Base-by-base conservation (phyloP, 1,140 invertebrate species). In the Forficula auricularia region DNA sequence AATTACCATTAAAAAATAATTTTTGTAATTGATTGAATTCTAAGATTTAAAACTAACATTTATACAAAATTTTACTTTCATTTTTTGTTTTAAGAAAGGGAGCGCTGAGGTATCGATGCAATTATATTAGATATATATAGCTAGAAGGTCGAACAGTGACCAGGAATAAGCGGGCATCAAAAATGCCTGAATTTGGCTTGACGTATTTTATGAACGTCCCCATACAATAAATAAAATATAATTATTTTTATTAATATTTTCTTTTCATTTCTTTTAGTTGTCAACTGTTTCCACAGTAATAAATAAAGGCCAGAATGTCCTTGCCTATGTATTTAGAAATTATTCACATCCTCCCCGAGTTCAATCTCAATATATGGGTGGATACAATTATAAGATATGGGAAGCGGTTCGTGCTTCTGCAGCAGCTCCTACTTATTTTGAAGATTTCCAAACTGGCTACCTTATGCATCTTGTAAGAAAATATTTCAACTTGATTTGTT, bases 361-460 rank as follows among this genome's bases (percentile, higher is more conserved):
- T 3, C 73, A 79, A 43, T 80, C 79, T 40, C 77, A 80, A 45
- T 92, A 90, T 57, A 69, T 72, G 37, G 90, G 91, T 20, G 77
- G 72, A 18, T 72, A 71, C 48, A 70, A 73, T 36, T 72, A 83
- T 48, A 63, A 67, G 51, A 57, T 91, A 12, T 96, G 89, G 86
- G 78, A 94, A 67, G 82, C 85, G 9, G 76, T 89, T 3, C 63
- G 88, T 54, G 89, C 88, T 8, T 91, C 87, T 7, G 82, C 87
- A 32, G 88, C 90, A 38, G 90, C 90, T 14, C 90, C 90, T 2
- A 84, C 82, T 0, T 91, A 91, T 64, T 95, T 91, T 64, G 77
- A 86, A 56, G 86, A 91, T 57, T 88, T 81, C 52, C 70, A 72
- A 50, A 63, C 82, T 13, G 76, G 75, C 40, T 75, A 80, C 19